Evolutionary conservation across 1,140 invertebrate species (phyloP).

Genomic region (Lerema accius): DNA sequence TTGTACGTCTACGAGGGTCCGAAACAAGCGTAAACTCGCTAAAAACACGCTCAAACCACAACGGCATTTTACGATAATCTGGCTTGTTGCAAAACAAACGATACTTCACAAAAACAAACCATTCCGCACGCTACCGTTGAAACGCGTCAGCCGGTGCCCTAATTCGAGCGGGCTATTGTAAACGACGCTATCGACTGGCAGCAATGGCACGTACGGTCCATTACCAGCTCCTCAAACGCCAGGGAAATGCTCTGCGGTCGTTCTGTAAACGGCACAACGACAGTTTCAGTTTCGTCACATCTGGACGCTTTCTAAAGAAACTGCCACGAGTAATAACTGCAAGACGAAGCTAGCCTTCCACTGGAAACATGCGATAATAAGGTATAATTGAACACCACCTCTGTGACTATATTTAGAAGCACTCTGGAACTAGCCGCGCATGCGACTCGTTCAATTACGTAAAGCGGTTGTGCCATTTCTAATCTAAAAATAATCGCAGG

Average conservation of each 20-base stretch:
- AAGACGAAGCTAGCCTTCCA: constrained; percentile 69
- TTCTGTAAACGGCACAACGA: constrained; percentile 63
- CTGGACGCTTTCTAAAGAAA: constrained; percentile 80
- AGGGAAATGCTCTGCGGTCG: constrained; percentile 55
- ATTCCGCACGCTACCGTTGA: constrained; percentile 28
- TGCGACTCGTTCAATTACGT: constrained; percentile 80
- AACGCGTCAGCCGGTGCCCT: constrained; percentile 37
- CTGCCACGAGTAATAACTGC: constrained; percentile 67
- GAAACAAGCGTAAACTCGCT: too few relatives aligned
- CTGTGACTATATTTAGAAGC: constrained; percentile 80
- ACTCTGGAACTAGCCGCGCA: constrained; percentile 75
- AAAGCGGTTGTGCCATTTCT: constrained; percentile 82
- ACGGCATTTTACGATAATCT: constrained; percentile 16
- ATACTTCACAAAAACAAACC: constrained; percentile 15
- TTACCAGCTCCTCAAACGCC: constrained; percentile 61
- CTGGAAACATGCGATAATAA: constrained; percentile 80
- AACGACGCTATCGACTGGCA: constrained; percentile 47
- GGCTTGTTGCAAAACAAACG: constrained; percentile 4
- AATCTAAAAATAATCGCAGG: constrained; percentile 83
- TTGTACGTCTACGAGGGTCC: too few relatives aligned
- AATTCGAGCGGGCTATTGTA: constrained; percentile 44
- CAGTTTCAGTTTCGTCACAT: constrained; percentile 75
- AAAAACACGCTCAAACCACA: too few relatives aligned
- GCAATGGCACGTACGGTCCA: constrained; percentile 66
- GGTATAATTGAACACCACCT: constrained; percentile 78